Conservation (phyloP, 2,888 invertebrate genomes). For the Troides helena region DNA sequence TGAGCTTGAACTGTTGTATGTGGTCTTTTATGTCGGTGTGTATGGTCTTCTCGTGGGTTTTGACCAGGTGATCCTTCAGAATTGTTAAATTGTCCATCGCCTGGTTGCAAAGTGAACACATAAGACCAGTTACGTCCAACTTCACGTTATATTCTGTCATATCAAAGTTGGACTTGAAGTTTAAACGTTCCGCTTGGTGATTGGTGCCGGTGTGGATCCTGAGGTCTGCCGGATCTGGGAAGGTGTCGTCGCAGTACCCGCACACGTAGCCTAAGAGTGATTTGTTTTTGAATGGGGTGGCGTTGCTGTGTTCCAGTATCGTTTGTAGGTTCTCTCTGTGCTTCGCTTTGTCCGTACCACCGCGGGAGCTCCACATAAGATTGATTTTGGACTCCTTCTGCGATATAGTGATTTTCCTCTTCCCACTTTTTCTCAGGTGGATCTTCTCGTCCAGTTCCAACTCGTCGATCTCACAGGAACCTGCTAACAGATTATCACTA, state of each 20-base stretch:
- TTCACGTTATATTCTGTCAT: conserved; percentile 56
- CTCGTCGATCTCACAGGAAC: conserved; percentile 43
- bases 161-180: conserved; percentile 52
- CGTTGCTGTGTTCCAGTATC: conserved; percentile 60
- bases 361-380: conserved; percentile 43
- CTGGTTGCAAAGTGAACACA: conserved; percentile 50
- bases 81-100: conserved; percentile 43
- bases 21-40: conserved; percentile 63
- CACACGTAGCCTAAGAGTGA: conserved; percentile 58
- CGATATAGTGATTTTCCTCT: conserved; percentile 40
- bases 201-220: conserved; percentile 42
- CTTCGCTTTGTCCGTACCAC: conserved; percentile 48
- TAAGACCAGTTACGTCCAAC: conserved; percentile 51
- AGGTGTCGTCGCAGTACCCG: conserved; percentile 56
- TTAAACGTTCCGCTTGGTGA: conserved; percentile 49
- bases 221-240: conserved; percentile 59
- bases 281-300: conserved; percentile 60
- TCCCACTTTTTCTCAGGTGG: conserved; percentile 31
- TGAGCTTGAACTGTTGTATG: conserved; percentile 61
- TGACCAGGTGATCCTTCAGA: conserved; percentile 56
- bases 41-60: conserved; percentile 48
- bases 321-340: conserved; percentile 58
- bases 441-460: conserved; percentile 32
- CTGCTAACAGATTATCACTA: conserved; percentile 36
- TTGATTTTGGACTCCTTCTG: conserved; percentile 42